Base-by-base conservation (phyloP, 2,888 invertebrate genomes). In the Phortica okadai region DNA sequence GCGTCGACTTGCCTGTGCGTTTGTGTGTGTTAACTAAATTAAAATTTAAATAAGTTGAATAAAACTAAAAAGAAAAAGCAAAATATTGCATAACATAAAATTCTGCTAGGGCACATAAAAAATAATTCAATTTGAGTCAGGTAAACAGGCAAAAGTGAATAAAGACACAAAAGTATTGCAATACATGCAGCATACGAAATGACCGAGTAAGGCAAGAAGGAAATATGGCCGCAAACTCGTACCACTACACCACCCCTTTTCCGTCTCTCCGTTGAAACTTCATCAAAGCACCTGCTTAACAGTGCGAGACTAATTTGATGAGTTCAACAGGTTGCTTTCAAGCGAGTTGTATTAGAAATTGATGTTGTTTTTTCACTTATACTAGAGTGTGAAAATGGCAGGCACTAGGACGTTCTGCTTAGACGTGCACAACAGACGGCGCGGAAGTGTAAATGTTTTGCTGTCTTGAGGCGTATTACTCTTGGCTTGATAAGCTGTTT, bases 301-400 rank as follows among this genome's bases (percentile, higher is more conserved):
- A 44, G 42, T 74, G 66, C 45, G n/a, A 45, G 33, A 14, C 25
- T 66, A 64, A 74, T 67, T 67, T 67, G 67, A 67, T 67, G 56
- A 74, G 56, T 74, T 67, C 67, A 67, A 74, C 74, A 74, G 74
- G 67, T 66, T 62, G 67, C 42, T 10, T 42, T 11, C 54, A 54
- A 21, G 54, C 56, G 54, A 73, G 67, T 42, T 25, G 11, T 33
- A 33, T 33, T 33, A 33, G 33, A 33, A 33, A 33, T 4, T 33
- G 33, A 33, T 33, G 33, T 33, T 33, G 33, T 33, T 33, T 33
- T 33, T 33, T 33, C 33, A 33, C 4, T 33, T 33, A 2, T 33
- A 33, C 33, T 1, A 56, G 11, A 56, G 56, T 56, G n/a, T 56
- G 56, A 56, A 56, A 56, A 16, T 56, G 14, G 1, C 56, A 56